Base-by-base conservation (phyloP, 2,888 invertebrate genomes). In the Escarpia spicata region DNA sequence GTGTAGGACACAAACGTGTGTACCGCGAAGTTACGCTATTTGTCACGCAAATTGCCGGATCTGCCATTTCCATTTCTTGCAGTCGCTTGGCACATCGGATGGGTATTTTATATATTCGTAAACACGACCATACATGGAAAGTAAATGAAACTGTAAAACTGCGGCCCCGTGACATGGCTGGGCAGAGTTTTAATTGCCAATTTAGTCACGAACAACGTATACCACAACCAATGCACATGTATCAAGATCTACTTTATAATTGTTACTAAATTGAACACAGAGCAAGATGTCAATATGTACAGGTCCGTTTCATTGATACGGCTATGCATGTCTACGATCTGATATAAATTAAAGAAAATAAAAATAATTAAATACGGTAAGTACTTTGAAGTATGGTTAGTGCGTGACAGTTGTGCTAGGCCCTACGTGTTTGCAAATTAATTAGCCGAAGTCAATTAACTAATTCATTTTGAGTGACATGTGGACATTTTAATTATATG, bases 41-140 rank as follows among this genome's bases (percentile, higher is more conserved):
- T 75, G 75, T 75, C 75, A 75, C 75, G 75, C 75, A 75, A 52
- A 12, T 75, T 75, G 75, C 75, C 75, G 75, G 75, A 75, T 75
- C 75, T 75, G 75, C 75, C 19, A 75, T 75, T 75, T n/a, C 75
- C n/a, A 75, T 75, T 75, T n/a, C n/a, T 75, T 2, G 6, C 52
- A 2, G 52, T 9, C 52, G 52, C 52, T 12, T 52, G 4, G 52
- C 52, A 52, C 52, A 52, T 52, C 10, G 52, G 52, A 52, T 52
- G 52, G 15, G 52, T 52, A 52, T 9, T 52, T 9, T 52, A 52
- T 9, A 52, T 52, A 52, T 52, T 52, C 52, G 9, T 52, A 52
- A 75, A 75, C 75, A 75, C 6, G 75, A 75, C 75, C 26, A 75
- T 75, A 75, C 19, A 75, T 75, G 75, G 75, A 19, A 75, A 3